Evolutionary conservation across 2,888 invertebrate species (phyloP).

Genomic region (Crematogaster levior): DNA sequence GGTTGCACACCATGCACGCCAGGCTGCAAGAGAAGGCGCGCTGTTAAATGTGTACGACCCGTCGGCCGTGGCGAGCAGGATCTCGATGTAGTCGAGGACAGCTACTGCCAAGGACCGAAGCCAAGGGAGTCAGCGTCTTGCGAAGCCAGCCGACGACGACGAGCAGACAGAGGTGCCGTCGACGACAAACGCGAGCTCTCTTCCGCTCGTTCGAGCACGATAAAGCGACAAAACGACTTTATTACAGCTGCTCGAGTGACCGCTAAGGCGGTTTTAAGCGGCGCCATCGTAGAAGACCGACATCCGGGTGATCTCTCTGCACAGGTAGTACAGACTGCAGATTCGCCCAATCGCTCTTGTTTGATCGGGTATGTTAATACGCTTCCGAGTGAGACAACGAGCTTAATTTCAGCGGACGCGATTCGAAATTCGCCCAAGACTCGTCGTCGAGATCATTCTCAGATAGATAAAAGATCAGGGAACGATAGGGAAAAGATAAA

Average conservation of each 20-base stretch:
- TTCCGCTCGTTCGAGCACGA: slow-evolving; percentile 28
- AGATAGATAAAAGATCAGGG: not conserved
- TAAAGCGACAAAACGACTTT: slow-evolving; percentile 44
- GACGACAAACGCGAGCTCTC: slow-evolving; percentile 6
- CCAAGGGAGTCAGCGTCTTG: slow-evolving; percentile 79
- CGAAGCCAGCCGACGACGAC: slow-evolving; percentile 59
- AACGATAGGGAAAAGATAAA: not conserved
- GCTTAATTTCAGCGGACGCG: slow-evolving; percentile 7
- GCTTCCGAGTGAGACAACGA: not conserved
- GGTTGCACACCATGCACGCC: slow-evolving; percentile 79
- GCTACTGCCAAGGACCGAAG: slow-evolving; percentile 79
- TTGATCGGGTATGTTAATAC: slow-evolving; percentile 15
- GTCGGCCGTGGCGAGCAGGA: slow-evolving; percentile 82
- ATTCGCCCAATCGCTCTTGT: slow-evolving; percentile 5
- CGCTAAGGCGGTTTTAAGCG: slow-evolving; percentile 12
- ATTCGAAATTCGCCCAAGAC: slow-evolving; percentile 5
- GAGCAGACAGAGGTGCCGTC: slow-evolving; percentile 47
- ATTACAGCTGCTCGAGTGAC: slow-evolving; percentile 6
- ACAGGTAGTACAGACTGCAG: not conserved
- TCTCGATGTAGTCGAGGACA: slow-evolving; percentile 79
- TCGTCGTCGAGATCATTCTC: slow-evolving; percentile 1
- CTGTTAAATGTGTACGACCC: slow-evolving; percentile 82
- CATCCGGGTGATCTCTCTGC: not conserved
- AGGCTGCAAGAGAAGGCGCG: slow-evolving; percentile 74
- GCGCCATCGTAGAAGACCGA: not conserved